These are phyloP conservation scores for Cynaeus angustus DNA, from an alignment of 2,888 invertebrate species.

Conservation along the genomic window DNA sequence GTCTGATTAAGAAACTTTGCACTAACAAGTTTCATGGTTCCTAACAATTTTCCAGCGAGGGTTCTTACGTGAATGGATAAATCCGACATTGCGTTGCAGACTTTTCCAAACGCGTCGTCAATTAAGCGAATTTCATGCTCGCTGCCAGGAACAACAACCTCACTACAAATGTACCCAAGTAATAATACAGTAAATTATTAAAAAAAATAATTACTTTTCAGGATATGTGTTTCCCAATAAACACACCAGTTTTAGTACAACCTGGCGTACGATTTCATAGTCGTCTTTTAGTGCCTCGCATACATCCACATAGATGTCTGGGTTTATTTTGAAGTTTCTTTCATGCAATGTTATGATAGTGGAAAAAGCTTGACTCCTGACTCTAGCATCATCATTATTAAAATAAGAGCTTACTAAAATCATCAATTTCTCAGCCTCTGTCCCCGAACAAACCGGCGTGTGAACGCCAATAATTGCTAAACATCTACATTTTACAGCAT, in stretches of 20 bases:
- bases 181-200: slow-evolving; percentile 3
- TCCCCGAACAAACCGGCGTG: slow-evolving; percentile 76
- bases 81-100: slow-evolving; percentile 95
- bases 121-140: slow-evolving; percentile 91
- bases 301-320: slow-evolving; percentile 80
- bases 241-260: slow-evolving; percentile 90
- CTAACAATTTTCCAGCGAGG: slow-evolving; percentile 88
- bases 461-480: slow-evolving; percentile 86
- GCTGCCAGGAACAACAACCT: slow-evolving; percentile 81
- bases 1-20: slow-evolving; percentile 95
- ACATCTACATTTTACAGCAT: slow-evolving; percentile 86
- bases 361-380: slow-evolving; percentile 90
- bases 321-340: slow-evolving; percentile 86
- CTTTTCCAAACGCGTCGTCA: slow-evolving; percentile 96
- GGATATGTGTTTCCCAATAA: slow-evolving; percentile 90
- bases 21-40: slow-evolving; percentile 90
- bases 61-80: slow-evolving; percentile 91
- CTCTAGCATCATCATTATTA: slow-evolving; percentile 91
- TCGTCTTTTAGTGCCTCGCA: slow-evolving; percentile 90
- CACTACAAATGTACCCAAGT: slow-evolving; percentile 70
- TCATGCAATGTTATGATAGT: slow-evolving; percentile 89
- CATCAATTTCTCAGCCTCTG: slow-evolving; percentile 78
- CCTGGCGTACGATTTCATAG: slow-evolving; percentile 93
- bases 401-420: slow-evolving; percentile 89
- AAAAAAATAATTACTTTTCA: slow-evolving; percentile 81